Evolutionary conservation across 2,113 vertebrate genomes (phyloP).

Genomic region (Agelaius tricolor): DNA sequence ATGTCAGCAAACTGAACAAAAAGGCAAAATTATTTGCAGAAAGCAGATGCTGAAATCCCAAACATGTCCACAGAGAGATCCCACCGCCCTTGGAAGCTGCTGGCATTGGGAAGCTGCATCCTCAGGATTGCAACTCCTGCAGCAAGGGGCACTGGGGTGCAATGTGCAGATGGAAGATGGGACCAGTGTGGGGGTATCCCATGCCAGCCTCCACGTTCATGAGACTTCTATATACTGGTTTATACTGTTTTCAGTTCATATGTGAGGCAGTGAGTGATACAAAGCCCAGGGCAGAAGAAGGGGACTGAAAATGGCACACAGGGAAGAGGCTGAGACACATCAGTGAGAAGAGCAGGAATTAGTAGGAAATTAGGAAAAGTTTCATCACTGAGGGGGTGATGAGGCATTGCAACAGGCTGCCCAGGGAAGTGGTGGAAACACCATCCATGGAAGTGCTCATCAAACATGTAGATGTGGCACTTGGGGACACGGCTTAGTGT

Average conservation of each 20-base stretch:
- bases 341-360: neutral
- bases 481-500: neutral
- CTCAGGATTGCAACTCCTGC: neutral
- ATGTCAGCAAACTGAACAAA: accelerated
- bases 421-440: neutral
- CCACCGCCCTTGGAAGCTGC: neutral
- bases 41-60: neutral
- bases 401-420: neutral
- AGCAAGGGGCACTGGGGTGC: neutral
- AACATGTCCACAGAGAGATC: neutral
- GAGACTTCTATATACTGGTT: neutral
- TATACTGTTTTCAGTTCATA: neutral
- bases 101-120: accelerated
- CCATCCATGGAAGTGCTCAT: neutral
- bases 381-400: neutral
- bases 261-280: accelerated
- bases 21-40: neutral
- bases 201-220: neutral
- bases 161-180: neutral
- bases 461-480: neutral
- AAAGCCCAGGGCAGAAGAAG: neutral
- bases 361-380: neutral
- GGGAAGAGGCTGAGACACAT: neutral
- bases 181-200: neutral
- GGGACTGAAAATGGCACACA: neutral